phyloP scores from a whole-genome alignment of 2,113 vertebrate species.

The Neotragus moschatus region DNA sequence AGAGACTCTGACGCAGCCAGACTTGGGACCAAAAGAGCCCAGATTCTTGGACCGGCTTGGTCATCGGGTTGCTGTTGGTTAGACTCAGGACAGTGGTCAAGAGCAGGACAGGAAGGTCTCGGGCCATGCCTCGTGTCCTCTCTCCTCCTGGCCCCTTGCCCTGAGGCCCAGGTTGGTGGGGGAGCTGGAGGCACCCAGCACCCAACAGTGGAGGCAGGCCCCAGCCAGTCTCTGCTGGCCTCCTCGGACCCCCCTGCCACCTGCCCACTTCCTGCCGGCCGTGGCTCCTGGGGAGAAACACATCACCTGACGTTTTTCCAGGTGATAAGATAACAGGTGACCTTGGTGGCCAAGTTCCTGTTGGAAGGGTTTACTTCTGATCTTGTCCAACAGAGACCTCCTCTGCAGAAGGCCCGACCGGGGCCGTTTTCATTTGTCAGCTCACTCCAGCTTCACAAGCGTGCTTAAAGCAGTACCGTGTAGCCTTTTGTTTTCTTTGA shows the following conservation, averaged over 20 bases:
- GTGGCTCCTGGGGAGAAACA: neutral
- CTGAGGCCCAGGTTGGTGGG: neutral
- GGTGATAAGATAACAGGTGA: neutral
- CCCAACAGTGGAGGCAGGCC: neutral
- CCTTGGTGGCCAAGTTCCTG: neutral
- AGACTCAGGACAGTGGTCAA: fast-evolving
- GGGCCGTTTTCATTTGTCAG: neutral
- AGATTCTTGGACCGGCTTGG: neutral
- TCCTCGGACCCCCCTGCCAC: neutral
- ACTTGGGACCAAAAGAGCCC: neutral
- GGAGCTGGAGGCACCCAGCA: neutral
- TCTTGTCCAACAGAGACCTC: neutral
- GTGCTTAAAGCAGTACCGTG: constrained; percentile 17
- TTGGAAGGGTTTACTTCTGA: neutral
- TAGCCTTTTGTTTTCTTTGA: constrained; percentile 54
- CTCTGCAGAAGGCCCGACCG: neutral
- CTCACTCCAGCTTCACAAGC: neutral
- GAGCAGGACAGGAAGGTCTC: neutral
- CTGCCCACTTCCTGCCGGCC: neutral
- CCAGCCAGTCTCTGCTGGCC: neutral
- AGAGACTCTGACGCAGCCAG: neutral
- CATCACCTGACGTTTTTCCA: neutral
- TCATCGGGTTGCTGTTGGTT: neutral
- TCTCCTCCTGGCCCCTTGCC: neutral
- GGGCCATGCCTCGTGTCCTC: neutral